A percentile compares a stretch with the other conserved stretches of the same genome.
Conservation (phyloP, 30 jellyfish, hydroid and myxozoan genomes). For the Aurelia aurita complex sp. Pacific region DNA sequence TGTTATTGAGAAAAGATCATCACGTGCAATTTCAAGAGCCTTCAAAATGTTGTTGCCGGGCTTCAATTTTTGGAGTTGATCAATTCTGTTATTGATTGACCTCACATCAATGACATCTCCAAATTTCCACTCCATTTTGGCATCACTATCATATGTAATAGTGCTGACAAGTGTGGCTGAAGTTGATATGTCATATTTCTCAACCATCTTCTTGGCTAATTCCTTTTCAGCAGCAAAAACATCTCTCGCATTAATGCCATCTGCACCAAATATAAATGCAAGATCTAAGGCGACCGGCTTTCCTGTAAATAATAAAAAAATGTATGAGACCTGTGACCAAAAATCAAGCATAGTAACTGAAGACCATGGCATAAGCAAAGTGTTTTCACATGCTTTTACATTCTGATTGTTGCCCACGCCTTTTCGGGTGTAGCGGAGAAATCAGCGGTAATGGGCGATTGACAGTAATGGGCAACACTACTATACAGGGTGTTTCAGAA, state of each 20-base stretch:
- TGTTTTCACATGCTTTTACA: too few relatives aligned
- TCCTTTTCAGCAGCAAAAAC: constrained; percentile 36
- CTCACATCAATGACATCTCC: constrained; percentile 33
- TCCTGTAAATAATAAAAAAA: neutral
- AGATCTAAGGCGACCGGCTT: constrained; percentile 44
- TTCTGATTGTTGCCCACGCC: too few relatives aligned
- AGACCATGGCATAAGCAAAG: too few relatives aligned
- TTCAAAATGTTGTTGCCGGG: constrained; percentile 44
- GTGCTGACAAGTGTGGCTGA: constrained; percentile 47
- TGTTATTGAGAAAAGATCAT: constrained; percentile 38
- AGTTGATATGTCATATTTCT: constrained; percentile 25
- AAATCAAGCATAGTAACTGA: too few relatives aligned
- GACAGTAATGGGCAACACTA: neutral
- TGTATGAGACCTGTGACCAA: neutral
- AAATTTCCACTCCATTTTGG: constrained; percentile 33
- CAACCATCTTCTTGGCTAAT: constrained; percentile 29
- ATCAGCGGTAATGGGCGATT: too few relatives aligned
- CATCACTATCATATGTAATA: constrained; percentile 39
- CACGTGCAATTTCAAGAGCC: constrained; percentile 71
- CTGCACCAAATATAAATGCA: constrained; percentile 63
- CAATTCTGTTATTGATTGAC: neutral
- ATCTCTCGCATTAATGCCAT: constrained; percentile 34
- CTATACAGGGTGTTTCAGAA: too few relatives aligned
- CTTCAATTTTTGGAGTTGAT: neutral
- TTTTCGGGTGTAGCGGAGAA: too few relatives aligned